phyloP scores from a whole-genome alignment of 2,888 invertebrate genomes.

The Eupithecia pulchellata region DNA sequence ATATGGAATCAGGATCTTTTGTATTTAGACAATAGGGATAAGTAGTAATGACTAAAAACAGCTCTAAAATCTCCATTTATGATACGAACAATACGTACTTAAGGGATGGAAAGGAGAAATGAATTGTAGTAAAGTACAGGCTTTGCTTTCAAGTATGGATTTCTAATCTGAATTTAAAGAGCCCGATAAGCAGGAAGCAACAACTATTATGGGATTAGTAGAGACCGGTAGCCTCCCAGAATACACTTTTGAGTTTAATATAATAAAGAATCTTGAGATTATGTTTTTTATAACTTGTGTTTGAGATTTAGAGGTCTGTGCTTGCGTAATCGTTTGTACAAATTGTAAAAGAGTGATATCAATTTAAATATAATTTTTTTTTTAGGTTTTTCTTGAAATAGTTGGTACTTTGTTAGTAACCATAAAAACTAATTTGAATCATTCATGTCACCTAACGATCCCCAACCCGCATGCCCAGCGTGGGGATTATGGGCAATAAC shows the following conservation, averaged over 20 bases:
- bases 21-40: constrained; percentile 24
- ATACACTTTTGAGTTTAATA: not conserved
- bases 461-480: no score
- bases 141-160: constrained; percentile 20
- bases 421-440: no score
- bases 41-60: constrained; percentile 41
- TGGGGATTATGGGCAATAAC: no score
- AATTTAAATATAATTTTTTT: no score
- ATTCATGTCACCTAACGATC: no score
- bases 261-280: not conserved
- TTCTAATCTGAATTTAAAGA: constrained; percentile 21
- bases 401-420: no score
- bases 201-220: constrained; percentile 30
- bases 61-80: not conserved
- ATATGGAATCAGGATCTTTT: constrained; percentile 21
- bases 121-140: constrained; percentile 6
- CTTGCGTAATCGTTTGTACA: not conserved
- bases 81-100: constrained; percentile 5
- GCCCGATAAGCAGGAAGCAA: constrained; percentile 34
- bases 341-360: no score
- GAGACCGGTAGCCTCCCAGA: constrained; percentile 26
- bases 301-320: not conserved
- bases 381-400: no score
- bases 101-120: not conserved
- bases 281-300: not conserved